Conservation (phyloP, 2,888 invertebrate genomes). For the Lasioglossum oenotherae region DNA sequence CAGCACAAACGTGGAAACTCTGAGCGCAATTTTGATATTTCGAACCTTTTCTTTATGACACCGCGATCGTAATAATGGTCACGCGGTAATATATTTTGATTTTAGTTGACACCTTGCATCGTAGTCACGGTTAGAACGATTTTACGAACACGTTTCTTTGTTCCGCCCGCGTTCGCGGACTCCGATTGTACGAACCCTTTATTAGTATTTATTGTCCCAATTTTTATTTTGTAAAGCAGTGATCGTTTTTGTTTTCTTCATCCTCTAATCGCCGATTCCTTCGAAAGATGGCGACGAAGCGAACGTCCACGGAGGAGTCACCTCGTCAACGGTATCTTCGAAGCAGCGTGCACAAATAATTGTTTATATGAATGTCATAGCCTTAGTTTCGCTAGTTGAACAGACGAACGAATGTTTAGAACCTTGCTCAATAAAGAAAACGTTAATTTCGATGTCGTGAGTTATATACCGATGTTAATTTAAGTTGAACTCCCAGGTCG, state of each 20-base stretch:
- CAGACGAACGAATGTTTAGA: constrained; percentile 73
- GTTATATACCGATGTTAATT: constrained; percentile 41
- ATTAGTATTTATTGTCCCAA: constrained; percentile 33
- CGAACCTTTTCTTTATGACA: constrained; percentile 22
- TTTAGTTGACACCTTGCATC: constrained; percentile 11
- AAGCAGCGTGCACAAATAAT: constrained; percentile 67
- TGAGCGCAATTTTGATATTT: constrained; percentile 35
- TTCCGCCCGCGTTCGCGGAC: constrained; percentile 26
- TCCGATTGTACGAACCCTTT: constrained; percentile 13
- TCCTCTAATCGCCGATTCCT: not conserved
- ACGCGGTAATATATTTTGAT: constrained; percentile 16
- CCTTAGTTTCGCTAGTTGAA: constrained; percentile 77
- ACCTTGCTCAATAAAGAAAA: constrained; percentile 77
- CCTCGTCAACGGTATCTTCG: constrained; percentile 38
- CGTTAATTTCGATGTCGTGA: constrained; percentile 55
- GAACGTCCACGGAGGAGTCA: not conserved
- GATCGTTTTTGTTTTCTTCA: not conserved
- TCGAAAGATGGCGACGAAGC: not conserved
- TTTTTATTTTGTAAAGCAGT: constrained; percentile 13
- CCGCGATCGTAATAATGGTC: not conserved
- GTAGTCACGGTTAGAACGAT: constrained; percentile 23
- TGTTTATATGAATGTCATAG: constrained; percentile 71
- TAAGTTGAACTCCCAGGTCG: constrained; percentile 52
- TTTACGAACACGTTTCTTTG: constrained; percentile 18
- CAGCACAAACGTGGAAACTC: not conserved